phyloP scores from a whole-genome alignment of 2,888 invertebrate species.

The Augiades crinisus region DNA sequence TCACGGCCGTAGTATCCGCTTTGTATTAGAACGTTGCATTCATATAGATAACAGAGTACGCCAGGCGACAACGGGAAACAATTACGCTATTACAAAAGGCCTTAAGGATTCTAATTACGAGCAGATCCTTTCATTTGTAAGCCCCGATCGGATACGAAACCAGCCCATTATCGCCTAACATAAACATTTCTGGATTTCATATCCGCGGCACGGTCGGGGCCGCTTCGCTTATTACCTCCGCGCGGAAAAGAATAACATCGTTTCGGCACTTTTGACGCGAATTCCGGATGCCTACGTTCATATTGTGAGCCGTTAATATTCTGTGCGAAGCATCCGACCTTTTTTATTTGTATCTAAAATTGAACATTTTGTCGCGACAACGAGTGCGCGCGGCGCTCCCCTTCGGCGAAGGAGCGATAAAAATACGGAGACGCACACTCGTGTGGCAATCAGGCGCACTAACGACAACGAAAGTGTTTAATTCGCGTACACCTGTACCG shows the following conservation, averaged over 20 bases:
- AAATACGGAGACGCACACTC: slow-evolving; percentile 61
- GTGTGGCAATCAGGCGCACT: slow-evolving; percentile 57
- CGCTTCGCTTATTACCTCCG: slow-evolving; percentile 74
- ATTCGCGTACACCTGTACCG: slow-evolving; percentile 48
- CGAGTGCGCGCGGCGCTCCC: slow-evolving; percentile 67
- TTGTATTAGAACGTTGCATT: slow-evolving; percentile 65
- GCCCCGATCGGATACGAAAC: slow-evolving; percentile 70
- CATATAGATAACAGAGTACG: slow-evolving; percentile 63
- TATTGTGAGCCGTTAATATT: slow-evolving; percentile 80
- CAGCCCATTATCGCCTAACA: slow-evolving; percentile 69
- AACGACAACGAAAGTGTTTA: slow-evolving; percentile 51
- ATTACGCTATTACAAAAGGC: slow-evolving; percentile 71
- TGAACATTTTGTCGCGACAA: slow-evolving; percentile 80
- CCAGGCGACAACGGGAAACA: slow-evolving; percentile 70
- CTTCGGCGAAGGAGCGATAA: slow-evolving; percentile 68
- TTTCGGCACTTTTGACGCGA: slow-evolving; percentile 79
- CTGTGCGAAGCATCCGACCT: slow-evolving; percentile 77
- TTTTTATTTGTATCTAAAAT: slow-evolving; percentile 82
- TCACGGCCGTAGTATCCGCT: slow-evolving; percentile 55
- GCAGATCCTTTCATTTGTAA: slow-evolving; percentile 65
- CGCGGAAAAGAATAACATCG: slow-evolving; percentile 79
- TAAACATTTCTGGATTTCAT: slow-evolving; percentile 80
- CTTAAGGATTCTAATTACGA: slow-evolving; percentile 74
- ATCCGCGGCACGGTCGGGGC: slow-evolving; percentile 67
- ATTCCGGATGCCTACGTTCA: slow-evolving; percentile 78